Conservation (phyloP, 2,113 vertebrate genomes). For the Ophiodon elongatus region DNA sequence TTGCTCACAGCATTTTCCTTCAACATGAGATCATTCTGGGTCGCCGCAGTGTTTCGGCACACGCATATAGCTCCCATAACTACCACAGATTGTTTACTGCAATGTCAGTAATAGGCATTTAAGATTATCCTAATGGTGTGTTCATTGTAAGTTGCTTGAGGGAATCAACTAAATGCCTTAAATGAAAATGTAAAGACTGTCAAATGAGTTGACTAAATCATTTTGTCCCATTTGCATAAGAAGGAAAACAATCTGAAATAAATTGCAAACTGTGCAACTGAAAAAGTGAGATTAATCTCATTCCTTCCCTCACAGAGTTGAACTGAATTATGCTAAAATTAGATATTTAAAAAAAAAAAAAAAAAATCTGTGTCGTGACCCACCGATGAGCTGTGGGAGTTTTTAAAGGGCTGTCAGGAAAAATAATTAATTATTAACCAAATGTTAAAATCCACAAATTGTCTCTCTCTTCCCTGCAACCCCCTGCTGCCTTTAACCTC, state of each 20-base stretch:
- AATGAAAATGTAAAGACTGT: neutral
- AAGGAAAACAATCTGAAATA: neutral
- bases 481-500: neutral
- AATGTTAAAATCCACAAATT: neutral
- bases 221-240: neutral
- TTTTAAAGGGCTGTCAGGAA: conserved; percentile 10
- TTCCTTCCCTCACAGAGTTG: neutral
- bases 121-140: neutral
- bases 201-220: neutral
- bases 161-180: conserved; percentile 2
- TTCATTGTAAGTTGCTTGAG: no score
- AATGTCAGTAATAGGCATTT: neutral
- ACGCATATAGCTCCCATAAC: neutral
- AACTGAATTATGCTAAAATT: conserved; percentile 18
- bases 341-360: conserved; percentile 7
- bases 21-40: conserved; percentile 9
- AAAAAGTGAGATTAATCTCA: conserved; percentile 16
- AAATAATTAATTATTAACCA: conserved; percentile 42
- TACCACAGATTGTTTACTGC: neutral
- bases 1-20: neutral
- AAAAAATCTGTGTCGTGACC: neutral
- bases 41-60: neutral
- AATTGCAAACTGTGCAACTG: conserved; percentile 8
- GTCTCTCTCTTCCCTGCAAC: neutral
- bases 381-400: conserved; percentile 12